Conservation (phyloP, 2,888 invertebrate species). For the Notodromas monacha region DNA sequence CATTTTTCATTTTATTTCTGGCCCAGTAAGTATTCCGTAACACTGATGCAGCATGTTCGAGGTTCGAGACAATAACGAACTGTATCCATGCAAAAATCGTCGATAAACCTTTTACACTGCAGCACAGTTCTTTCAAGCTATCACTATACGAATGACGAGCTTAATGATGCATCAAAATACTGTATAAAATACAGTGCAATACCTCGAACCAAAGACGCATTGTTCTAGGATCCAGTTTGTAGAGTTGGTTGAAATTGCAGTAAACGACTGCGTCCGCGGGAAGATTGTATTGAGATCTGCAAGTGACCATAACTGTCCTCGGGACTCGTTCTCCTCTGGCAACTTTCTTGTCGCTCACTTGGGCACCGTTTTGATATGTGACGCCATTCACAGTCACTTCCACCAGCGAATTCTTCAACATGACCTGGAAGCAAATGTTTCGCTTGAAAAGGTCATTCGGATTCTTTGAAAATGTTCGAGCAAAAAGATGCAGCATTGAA, state of each 20-base stretch:
- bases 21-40: no score
- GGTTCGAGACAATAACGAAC: slow-evolving; percentile 16
- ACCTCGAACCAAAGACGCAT: slow-evolving; percentile 21
- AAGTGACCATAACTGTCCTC: slow-evolving; percentile 19
- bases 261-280: slow-evolving; percentile 23
- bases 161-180: no score
- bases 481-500: no score
- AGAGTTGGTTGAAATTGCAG: slow-evolving; percentile 25
- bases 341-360: slow-evolving; percentile 21
- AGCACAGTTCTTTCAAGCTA: no score
- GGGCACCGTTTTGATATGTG: slow-evolving; percentile 22
- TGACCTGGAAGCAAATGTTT: no score
- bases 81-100: no score
- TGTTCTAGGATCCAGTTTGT: slow-evolving; percentile 24
- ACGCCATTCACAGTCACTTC: slow-evolving; percentile 19
- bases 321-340: slow-evolving; percentile 24
- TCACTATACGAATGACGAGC: no score
- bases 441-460: no score
- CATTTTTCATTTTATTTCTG: no score
- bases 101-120: no score
- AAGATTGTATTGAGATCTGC: slow-evolving; percentile 20
- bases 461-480: no score
- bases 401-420: slow-evolving; percentile 19
- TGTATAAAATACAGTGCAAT: slow-evolving; percentile 9
- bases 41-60: no score